Percentiles rank a stretch among this genome's conserved stretches.
These are phyloP conservation scores for Ictalurus punctatus DNA, from an alignment of 2,113 vertebrate species.

Conservation along the genomic window DNA sequence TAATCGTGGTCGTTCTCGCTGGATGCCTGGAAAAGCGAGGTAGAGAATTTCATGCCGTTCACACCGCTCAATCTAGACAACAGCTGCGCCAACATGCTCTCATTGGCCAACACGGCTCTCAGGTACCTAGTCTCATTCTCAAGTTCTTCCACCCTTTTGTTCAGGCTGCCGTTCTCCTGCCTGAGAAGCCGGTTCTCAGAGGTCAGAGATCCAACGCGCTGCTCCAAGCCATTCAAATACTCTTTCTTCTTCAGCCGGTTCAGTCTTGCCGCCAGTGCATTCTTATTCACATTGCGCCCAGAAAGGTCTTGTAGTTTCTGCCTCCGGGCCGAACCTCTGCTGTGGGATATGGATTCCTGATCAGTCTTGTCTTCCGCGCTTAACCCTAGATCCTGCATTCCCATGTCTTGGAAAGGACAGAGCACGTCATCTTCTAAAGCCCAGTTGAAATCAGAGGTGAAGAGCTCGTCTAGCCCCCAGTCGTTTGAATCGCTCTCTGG, in stretches of 20 bases:
- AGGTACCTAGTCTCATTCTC: slow-evolving; percentile 94
- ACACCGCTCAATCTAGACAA: slow-evolving; percentile 88
- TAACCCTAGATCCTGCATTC: slow-evolving; percentile 42
- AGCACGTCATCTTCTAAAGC: slow-evolving; percentile 56
- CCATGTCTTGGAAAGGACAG: slow-evolving; percentile 44
- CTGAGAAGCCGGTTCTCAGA: slow-evolving; percentile 84
- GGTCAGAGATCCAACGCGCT: slow-evolving; percentile 78
- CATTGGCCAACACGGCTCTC: slow-evolving; percentile 92
- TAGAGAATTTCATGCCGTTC: slow-evolving; percentile 91
- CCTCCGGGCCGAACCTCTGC: slow-evolving; percentile 46
- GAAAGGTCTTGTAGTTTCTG: slow-evolving; percentile 53
- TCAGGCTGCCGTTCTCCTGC: slow-evolving; percentile 83
- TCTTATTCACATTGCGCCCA: slow-evolving; percentile 68
- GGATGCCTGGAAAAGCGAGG: slow-evolving; percentile 88
- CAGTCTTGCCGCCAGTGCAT: slow-evolving; percentile 86
- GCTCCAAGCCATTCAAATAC: slow-evolving; percentile 86
- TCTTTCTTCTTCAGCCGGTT: slow-evolving; percentile 94
- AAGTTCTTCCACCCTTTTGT: slow-evolving; percentile 85
- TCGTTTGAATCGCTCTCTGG: slow-evolving; percentile 56
- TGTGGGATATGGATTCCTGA: slow-evolving; percentile 2
- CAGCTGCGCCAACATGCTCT: slow-evolving; percentile 89
- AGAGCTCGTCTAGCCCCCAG: slow-evolving; percentile 67
- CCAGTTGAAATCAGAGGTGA: slow-evolving; percentile 67
- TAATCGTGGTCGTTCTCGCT: slow-evolving; percentile 81
- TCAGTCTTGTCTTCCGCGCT: slow-evolving; percentile 28